Evolutionary conservation across 2,888 invertebrate species (phyloP).

Genomic region (Anagyrus pseudococci): DNA sequence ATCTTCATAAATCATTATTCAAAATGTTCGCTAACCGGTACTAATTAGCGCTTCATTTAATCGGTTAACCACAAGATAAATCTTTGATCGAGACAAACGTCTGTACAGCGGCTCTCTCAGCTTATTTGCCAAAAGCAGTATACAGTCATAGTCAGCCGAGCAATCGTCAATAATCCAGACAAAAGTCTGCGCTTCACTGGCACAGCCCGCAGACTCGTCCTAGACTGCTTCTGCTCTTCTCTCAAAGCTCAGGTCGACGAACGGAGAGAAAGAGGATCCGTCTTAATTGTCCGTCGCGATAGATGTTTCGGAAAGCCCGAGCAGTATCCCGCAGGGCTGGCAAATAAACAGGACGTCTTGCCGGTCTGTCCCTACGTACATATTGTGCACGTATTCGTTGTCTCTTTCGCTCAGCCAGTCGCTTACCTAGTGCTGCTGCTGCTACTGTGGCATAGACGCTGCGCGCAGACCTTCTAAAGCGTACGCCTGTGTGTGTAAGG

Average conservation of each 20-base stretch:
- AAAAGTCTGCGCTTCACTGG: too few relatives aligned
- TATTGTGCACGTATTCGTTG: conserved; percentile 35
- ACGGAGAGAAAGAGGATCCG: conserved; percentile 7
- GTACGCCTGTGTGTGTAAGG: background rate
- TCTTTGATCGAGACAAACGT: too few relatives aligned
- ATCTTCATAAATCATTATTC: background rate
- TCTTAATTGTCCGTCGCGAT: conserved; percentile 22
- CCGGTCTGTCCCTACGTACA: background rate
- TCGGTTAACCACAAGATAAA: too few relatives aligned
- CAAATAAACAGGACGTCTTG: conserved; percentile 22
- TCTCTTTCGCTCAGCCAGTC: too few relatives aligned
- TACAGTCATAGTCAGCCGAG: background rate
- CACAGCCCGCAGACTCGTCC: background rate
- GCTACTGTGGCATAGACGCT: too few relatives aligned
- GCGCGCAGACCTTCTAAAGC: background rate
- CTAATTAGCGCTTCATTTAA: too few relatives aligned
- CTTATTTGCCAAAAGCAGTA: too few relatives aligned
- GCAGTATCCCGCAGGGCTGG: conserved; percentile 23
- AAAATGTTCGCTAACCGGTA: too few relatives aligned
- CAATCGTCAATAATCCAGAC: conserved; percentile 1
- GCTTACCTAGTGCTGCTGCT: too few relatives aligned
- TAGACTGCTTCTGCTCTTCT: background rate
- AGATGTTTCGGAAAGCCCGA: background rate
- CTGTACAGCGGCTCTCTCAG: too few relatives aligned
- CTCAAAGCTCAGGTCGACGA: background rate